Percentiles rank a stretch among this genome's conserved stretches.
These are phyloP conservation scores for Chymomyza costata DNA, from an alignment of 1,140 invertebrate genomes.

Conservation along the genomic window DNA sequence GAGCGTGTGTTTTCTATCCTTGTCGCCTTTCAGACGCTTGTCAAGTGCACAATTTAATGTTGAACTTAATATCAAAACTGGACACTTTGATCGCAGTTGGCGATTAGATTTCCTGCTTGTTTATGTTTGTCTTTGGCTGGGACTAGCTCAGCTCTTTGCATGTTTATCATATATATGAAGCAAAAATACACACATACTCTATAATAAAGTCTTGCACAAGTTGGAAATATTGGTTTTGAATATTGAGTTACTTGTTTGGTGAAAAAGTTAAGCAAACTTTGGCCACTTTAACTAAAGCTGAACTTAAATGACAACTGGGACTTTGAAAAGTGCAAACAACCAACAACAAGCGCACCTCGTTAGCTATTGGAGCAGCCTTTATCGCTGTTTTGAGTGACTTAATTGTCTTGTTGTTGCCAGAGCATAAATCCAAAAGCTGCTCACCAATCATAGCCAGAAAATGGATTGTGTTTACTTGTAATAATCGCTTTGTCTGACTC, in stretches of 20 bases:
- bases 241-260: constrained; percentile 65
- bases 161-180: constrained; percentile 38
- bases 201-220: constrained; percentile 47
- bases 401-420: too few species aligned
- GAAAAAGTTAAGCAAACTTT: too few species aligned
- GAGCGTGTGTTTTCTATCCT: constrained; percentile 17
- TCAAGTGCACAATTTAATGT: constrained; percentile 39
- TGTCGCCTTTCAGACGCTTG: constrained; percentile 41
- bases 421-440: neutral
- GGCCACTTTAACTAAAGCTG: constrained; percentile 35
- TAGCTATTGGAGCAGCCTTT: too few species aligned
- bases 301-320: neutral
- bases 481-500: constrained; percentile 68
- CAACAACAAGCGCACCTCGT: too few species aligned
- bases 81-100: constrained; percentile 59
- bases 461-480: constrained; percentile 71
- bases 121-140: constrained; percentile 12
- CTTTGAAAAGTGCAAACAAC: too few species aligned
- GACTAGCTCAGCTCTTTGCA: constrained; percentile 4
- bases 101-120: constrained; percentile 53
- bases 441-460: constrained; percentile 67
- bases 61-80: constrained; percentile 50
- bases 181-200: neutral
- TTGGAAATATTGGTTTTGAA: constrained; percentile 67
- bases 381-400: too few species aligned